Conservation (phyloP, 2,113 vertebrate genomes). For the Sorex araneus region DNA sequence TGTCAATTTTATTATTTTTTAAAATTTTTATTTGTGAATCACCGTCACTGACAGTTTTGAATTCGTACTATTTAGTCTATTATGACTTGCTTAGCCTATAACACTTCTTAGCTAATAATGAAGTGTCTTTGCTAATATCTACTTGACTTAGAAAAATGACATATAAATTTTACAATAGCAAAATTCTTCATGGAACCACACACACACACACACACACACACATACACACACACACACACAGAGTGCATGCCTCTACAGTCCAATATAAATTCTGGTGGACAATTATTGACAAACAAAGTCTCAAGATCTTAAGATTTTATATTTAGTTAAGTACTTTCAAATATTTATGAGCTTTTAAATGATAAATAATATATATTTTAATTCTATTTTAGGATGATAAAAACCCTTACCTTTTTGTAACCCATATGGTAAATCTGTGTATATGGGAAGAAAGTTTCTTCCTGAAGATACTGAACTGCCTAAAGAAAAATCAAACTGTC, state of each 20-base stretch:
- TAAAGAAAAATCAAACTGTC: not conserved
- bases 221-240: too few species aligned
- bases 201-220: too few species aligned
- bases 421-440: not conserved
- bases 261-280: conserved; percentile 11
- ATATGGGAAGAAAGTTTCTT: conserved; percentile 1
- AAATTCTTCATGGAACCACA: conserved; percentile 28
- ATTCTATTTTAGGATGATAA: conserved; percentile 13
- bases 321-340: conserved; percentile 19
- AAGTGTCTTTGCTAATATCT: conserved; percentile 19
- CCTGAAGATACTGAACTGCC: conserved; percentile 30
- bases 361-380: not conserved
- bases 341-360: not conserved
- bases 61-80: not conserved
- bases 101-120: not conserved
- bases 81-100: not conserved
- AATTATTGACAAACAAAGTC: not conserved
- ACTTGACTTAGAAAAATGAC: conserved; percentile 23
- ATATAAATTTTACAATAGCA: not conserved
- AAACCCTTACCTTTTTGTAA: not conserved
- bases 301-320: not conserved
- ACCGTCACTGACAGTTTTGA: too few species aligned
- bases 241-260: too few species aligned
- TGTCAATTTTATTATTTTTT: conserved; percentile 48
- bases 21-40: too few species aligned